Percentiles rank a stretch among this genome's conserved stretches.
phyloP scores from a whole-genome alignment of 2,888 invertebrate species.

The Apotomis turbidana region DNA sequence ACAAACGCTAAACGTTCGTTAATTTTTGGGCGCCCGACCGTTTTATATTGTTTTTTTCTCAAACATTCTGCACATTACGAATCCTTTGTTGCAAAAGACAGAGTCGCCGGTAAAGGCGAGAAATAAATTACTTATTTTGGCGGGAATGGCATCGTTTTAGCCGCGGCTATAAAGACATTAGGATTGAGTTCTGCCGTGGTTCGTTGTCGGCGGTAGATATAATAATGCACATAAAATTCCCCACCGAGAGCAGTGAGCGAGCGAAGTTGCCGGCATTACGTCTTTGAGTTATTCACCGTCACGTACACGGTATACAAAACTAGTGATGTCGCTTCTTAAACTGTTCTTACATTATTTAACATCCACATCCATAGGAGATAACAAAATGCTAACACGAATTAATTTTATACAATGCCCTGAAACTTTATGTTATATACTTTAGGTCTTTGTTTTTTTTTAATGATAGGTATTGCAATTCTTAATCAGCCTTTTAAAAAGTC shows the following conservation, averaged over 20 bases:
- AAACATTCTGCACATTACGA: slow-evolving; percentile 25
- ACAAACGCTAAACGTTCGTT: neutral
- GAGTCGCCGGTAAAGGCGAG: slow-evolving; percentile 54
- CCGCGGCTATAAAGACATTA: slow-evolving; percentile 66
- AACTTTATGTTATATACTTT: too few species aligned
- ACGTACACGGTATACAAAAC: slow-evolving; percentile 57
- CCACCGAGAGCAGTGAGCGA: slow-evolving; percentile 63
- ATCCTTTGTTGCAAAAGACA: slow-evolving; percentile 48
- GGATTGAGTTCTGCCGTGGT: slow-evolving; percentile 62
- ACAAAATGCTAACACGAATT: neutral
- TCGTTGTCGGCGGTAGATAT: slow-evolving; percentile 48
- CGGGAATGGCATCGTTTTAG: slow-evolving; percentile 62
- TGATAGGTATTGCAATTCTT: too few species aligned
- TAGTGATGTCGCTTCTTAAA: slow-evolving; percentile 35
- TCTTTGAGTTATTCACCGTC: slow-evolving; percentile 72
- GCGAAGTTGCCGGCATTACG: slow-evolving; percentile 66
- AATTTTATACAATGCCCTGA: too few species aligned
- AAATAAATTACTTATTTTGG: slow-evolving; percentile 69
- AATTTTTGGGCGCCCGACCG: neutral
- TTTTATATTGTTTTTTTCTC: slow-evolving; percentile 9
- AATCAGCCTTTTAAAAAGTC: too few species aligned
- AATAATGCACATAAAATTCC: slow-evolving; percentile 75
- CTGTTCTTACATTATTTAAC: neutral
- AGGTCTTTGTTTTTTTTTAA: too few species aligned
- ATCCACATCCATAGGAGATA: neutral